A percentile compares a stretch with the other conserved stretches of the same genome.
Conservation (phyloP, 2,888 invertebrate species). For the Clistopyga incitator region DNA sequence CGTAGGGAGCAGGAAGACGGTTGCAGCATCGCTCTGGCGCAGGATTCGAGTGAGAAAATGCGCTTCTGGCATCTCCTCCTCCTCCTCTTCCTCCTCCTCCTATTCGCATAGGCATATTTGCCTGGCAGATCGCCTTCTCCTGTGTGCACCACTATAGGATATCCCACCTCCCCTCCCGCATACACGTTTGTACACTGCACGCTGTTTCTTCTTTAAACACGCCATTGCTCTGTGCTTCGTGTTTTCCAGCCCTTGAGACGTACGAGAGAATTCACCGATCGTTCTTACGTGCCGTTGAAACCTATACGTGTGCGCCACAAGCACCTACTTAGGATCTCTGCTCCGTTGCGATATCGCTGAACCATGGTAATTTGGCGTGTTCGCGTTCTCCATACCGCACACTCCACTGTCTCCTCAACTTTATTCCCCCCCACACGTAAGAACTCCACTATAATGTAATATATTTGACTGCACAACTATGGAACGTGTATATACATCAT, state of each 20-base stretch:
- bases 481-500: slow-evolving; percentile 41
- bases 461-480: slow-evolving; percentile 13
- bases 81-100: no score
- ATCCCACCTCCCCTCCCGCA: no score
- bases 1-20: neutral
- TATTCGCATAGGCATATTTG: slow-evolving; percentile 8
- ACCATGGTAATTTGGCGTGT: slow-evolving; percentile 67
- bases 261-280: slow-evolving; percentile 48
- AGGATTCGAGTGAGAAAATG: neutral
- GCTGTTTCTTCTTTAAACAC: slow-evolving; percentile 21
- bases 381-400: slow-evolving; percentile 31
- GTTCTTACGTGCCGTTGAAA: slow-evolving; percentile 53
- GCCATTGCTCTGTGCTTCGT: slow-evolving; percentile 32
- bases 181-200: neutral
- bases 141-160: neutral
- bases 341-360: slow-evolving; percentile 64
- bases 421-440: slow-evolving; percentile 6
- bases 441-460: slow-evolving; percentile 9
- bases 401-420: slow-evolving; percentile 22
- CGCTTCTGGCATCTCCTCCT: slow-evolving; percentile 1
- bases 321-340: slow-evolving; percentile 65
- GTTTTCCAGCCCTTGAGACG: slow-evolving; percentile 59
- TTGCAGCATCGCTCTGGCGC: neutral
- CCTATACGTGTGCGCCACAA: slow-evolving; percentile 54
- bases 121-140: neutral